Conservation (phyloP, 2,888 invertebrate species). For the Galeopsomyia nigrocyanea region DNA sequence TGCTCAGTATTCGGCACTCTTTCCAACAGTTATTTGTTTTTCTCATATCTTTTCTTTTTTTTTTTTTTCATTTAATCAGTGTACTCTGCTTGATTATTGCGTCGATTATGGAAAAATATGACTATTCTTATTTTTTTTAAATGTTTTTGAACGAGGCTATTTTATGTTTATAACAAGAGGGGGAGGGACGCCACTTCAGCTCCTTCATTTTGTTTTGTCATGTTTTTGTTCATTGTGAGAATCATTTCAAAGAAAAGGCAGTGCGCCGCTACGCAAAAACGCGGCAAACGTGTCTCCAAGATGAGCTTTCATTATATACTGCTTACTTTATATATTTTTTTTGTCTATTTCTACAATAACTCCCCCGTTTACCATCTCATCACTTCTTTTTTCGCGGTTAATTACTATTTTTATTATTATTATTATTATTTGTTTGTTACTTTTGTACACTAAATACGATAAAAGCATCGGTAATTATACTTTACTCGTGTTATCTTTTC, state of each 20-base stretch:
- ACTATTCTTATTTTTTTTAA: constrained; percentile 60
- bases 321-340: constrained; percentile 42
- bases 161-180: constrained; percentile 62
- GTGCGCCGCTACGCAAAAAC: constrained; percentile 46
- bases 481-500: constrained; percentile 44
- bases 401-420: constrained; percentile 32
- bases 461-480: constrained; percentile 48
- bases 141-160: constrained; percentile 45
- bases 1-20: constrained; percentile 58
- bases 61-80: constrained; percentile 47
- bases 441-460: constrained; percentile 50
- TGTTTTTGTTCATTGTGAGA: constrained; percentile 51
- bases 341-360: constrained; percentile 40
- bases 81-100: constrained; percentile 63
- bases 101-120: constrained; percentile 68
- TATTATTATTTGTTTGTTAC: constrained; percentile 45
- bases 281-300: constrained; percentile 53
- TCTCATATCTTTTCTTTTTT: constrained; percentile 48
- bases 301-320: constrained; percentile 38
- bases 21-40: constrained; percentile 54
- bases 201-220: constrained; percentile 47
- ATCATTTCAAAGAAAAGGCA: constrained; percentile 58
- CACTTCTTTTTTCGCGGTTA: constrained; percentile 34
- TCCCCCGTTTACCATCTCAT: constrained; percentile 40
- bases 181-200: constrained; percentile 48